These are phyloP conservation scores for Lacerta viridis DNA, from an alignment of 2,797 vertebrate species.

Conservation along the genomic window DNA sequence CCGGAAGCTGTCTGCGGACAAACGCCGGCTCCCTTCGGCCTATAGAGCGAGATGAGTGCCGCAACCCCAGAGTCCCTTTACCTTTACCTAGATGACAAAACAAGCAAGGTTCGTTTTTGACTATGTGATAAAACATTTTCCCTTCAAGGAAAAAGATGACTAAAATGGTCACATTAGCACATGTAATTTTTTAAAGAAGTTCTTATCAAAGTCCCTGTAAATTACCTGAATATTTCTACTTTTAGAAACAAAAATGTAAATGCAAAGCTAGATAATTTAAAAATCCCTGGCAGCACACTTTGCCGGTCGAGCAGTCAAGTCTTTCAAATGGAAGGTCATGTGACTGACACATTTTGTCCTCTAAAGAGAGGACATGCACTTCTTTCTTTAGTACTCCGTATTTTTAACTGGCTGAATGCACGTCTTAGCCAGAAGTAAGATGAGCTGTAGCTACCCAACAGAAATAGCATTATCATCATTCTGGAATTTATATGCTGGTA, in stretches of 20 bases:
- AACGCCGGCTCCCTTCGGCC: no score
- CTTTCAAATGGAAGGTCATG: conserved; percentile 70
- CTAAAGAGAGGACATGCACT: conserved; percentile 67
- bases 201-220: conserved; percentile 80
- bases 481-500: conserved; percentile 18
- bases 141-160: neutral
- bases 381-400: conserved; percentile 66
- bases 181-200: conserved; percentile 58
- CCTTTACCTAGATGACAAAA: no score
- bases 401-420: conserved; percentile 65
- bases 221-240: conserved; percentile 56
- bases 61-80: no score
- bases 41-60: no score
- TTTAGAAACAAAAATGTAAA: conserved; percentile 56
- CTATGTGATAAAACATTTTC: no score
- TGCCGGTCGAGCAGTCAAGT: conserved; percentile 56
- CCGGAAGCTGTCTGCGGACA: no score
- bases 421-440: conserved; percentile 42
- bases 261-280: conserved; percentile 68
- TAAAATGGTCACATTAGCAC: conserved; percentile 65
- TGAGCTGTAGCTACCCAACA: conserved; percentile 40
- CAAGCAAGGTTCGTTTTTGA: no score
- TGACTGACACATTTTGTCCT: conserved; percentile 76
- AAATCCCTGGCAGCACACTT: conserved; percentile 74
- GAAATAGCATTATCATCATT: conserved; percentile 24